phyloP scores from a whole-genome alignment of 2,888 invertebrate species.

The Pheosia gnoma region DNA sequence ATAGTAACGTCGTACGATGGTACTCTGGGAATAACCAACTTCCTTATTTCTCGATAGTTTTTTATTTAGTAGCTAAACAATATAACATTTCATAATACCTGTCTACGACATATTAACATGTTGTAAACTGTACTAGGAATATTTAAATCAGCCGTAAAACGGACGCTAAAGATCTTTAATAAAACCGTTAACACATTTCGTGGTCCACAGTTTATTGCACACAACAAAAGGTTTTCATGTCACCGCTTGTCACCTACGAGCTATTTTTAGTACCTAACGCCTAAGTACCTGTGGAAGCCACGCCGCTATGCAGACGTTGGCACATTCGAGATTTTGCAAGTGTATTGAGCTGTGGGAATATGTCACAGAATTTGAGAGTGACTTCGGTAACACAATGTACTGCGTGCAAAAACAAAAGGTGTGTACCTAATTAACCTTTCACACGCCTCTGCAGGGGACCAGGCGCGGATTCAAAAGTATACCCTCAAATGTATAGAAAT shows the following conservation, averaged over 20 bases:
- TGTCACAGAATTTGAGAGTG: slow-evolving; percentile 64
- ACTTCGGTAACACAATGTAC: slow-evolving; percentile 68
- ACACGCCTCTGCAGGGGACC: slow-evolving; percentile 50
- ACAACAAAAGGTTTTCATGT: slow-evolving; percentile 31
- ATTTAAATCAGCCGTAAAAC: neutral
- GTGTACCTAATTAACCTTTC: slow-evolving; percentile 68
- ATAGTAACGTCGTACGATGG: no score
- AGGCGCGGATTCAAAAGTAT: slow-evolving; percentile 34
- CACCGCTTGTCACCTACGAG: slow-evolving; percentile 32
- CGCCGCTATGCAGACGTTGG: slow-evolving; percentile 59
- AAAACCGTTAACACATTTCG: neutral
- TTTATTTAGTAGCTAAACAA: no score
- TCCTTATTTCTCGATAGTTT: no score
- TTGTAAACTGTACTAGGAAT: neutral
- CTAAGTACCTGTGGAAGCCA: slow-evolving; percentile 44
- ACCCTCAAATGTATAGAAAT: no score
- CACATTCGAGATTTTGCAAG: slow-evolving; percentile 64
- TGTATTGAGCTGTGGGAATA: slow-evolving; percentile 73
- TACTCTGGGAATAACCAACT: no score
- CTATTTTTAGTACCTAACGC: slow-evolving; percentile 40
- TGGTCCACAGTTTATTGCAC: neutral
- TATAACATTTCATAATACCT: no score
- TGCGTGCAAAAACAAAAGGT: slow-evolving; percentile 72
- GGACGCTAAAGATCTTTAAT: neutral
- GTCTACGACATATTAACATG: no score